Conservation (phyloP, 2,888 invertebrate genomes). For the Clitarchus hookeri region DNA sequence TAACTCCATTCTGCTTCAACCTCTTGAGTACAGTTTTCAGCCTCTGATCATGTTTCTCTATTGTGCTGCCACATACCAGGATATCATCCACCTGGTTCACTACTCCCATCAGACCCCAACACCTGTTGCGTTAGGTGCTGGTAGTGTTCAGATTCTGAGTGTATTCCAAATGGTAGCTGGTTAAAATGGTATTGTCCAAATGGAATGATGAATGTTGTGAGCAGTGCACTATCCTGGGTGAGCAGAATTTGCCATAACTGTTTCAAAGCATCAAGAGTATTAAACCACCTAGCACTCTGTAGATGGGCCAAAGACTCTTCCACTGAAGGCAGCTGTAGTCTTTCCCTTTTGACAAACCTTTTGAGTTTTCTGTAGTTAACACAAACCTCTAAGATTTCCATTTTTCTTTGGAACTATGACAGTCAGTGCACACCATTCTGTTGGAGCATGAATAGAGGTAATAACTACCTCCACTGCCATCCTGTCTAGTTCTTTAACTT, state of each 20-base stretch:
- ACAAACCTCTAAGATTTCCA: constrained; percentile 45
- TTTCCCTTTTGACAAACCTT: neutral
- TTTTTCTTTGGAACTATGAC: constrained; percentile 48
- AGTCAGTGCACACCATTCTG: constrained; percentile 49
- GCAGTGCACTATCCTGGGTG: no score
- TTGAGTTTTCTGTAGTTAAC: constrained; percentile 35
- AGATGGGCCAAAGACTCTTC: neutral
- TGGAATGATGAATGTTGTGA: no score
- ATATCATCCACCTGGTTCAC: no score
- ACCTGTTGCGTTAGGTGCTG: no score
- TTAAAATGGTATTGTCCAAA: no score
- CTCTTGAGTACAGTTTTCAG: no score
- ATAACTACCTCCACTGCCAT: constrained; percentile 47
- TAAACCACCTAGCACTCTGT: neutral
- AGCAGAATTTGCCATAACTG: constrained; percentile 42
- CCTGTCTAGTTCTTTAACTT: constrained; percentile 46
- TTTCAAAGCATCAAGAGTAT: neutral
- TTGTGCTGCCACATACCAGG: no score
- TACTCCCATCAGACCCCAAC: no score
- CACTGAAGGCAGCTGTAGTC: neutral
- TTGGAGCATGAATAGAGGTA: constrained; percentile 43
- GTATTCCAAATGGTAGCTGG: no score
- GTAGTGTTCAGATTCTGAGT: no score
- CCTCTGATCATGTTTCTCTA: no score
- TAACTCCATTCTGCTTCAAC: no score